Percentiles rank a stretch among this genome's conserved stretches.
Conservation (phyloP, 2,888 invertebrate species). For the Leptopilina syphax region DNA sequence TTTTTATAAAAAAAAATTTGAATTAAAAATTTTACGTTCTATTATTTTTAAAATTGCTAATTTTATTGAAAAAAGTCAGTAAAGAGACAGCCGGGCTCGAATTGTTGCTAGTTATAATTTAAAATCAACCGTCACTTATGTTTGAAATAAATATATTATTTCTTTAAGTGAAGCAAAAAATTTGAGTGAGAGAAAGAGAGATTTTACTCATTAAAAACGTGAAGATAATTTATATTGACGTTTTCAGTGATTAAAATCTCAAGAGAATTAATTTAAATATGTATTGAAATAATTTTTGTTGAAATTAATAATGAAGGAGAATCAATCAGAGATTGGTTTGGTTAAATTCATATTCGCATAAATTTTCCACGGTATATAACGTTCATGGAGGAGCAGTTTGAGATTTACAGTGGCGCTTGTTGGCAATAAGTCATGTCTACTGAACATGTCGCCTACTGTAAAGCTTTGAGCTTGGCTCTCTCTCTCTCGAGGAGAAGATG, state of each 20-base stretch:
- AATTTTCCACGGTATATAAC: constrained; percentile 50
- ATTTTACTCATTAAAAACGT: background rate
- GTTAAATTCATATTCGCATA: constrained; percentile 46
- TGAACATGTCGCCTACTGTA: constrained; percentile 69
- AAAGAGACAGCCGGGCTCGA: too few relatives aligned
- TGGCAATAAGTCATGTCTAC: constrained; percentile 71
- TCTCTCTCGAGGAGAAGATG: constrained; percentile 57
- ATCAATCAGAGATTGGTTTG: constrained; percentile 39
- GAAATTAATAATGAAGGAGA: background rate
- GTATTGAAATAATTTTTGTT: background rate
- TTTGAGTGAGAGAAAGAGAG: too few relatives aligned
- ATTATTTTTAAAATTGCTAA: too few relatives aligned
- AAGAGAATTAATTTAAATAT: background rate
- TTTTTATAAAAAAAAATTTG: too few relatives aligned
- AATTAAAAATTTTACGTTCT: too few relatives aligned
- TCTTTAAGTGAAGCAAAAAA: too few relatives aligned
- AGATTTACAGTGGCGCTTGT: constrained; percentile 73
- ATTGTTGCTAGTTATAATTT: too few relatives aligned
- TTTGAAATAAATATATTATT: too few relatives aligned
- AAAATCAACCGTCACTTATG: too few relatives aligned
- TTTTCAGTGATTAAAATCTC: background rate
- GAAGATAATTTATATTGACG: background rate
- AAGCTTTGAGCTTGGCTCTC: constrained; percentile 65
- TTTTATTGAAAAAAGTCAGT: too few relatives aligned
- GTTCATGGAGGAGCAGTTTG: constrained; percentile 54